These are phyloP conservation scores for Drosophila ambigua DNA, from an alignment of 1,140 invertebrate species.

Conservation along the genomic window DNA sequence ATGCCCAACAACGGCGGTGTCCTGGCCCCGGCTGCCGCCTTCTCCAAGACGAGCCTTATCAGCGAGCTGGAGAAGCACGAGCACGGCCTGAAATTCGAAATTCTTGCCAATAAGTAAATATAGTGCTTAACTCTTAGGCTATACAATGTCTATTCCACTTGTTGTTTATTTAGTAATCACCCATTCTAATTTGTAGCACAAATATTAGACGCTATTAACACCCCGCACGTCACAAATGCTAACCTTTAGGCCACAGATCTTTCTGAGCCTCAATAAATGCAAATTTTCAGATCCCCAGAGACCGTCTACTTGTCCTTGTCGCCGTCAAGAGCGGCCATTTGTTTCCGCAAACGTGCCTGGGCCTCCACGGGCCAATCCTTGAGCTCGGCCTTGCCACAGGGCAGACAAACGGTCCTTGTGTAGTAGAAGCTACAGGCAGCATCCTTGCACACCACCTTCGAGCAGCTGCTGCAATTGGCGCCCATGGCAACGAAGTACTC, in stretches of 20 bases:
- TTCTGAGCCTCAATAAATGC: too few relatives aligned
- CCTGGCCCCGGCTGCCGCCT: constrained; percentile 82
- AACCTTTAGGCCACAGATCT: too few relatives aligned
- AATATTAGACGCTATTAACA: too few relatives aligned
- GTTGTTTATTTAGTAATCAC: constrained; percentile 7
- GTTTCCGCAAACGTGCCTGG: constrained; percentile 84
- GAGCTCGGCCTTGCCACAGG: constrained; percentile 87
- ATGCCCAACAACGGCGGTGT: constrained; percentile 88
- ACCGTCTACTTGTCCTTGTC: constrained; percentile 4
- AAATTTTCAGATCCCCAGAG: too few relatives aligned
- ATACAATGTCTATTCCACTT: not conserved
- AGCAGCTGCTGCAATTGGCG: constrained; percentile 89
- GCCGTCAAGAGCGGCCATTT: constrained; percentile 35
- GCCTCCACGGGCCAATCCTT: constrained; percentile 88
- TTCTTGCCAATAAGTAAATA: constrained; percentile 74
- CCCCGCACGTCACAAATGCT: too few relatives aligned
- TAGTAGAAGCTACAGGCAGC: constrained; percentile 92
- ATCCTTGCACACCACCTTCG: constrained; percentile 88
- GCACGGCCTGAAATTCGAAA: constrained; percentile 83
- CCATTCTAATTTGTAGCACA: constrained; percentile 3
- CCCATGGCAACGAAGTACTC: constrained; percentile 90
- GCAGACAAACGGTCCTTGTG: constrained; percentile 88
- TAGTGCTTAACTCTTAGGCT: not conserved
- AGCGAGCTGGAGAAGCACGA: constrained; percentile 79
- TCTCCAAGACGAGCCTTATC: constrained; percentile 79